Base-by-base conservation (phyloP, 2,888 invertebrate genomes). In the Drosophila gaucha region DNA sequence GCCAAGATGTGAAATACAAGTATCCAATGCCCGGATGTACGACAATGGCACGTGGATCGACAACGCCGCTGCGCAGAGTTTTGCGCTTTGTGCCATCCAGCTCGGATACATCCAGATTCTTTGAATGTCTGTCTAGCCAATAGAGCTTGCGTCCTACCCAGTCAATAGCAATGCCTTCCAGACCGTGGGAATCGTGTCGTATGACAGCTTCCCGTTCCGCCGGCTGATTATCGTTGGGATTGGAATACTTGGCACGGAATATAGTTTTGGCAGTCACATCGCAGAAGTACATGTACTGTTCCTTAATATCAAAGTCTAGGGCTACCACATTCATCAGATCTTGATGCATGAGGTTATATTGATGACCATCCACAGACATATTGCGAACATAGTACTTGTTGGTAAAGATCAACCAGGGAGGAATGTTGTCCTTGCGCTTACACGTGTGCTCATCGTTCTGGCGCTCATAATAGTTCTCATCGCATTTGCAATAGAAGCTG, bases 301-400 rank as follows among this genome's bases (percentile, higher is more conserved):
- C 96, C 47, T 94, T 92, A 71, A 95, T 94, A 90, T 99, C 98
- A 88, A 97, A 98, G 90, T 99, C 99, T 41, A 99, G 93, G 0
- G 99, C 98, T 0, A 99, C 99, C 0, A 98, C 98, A 90, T 99
- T 99, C 93, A 98, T 96, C 20, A 99, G 94, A 89, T 99, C 99
- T 91, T 98, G 98, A 87, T 98, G 97, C 86, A 98, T 95, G 14
- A 98, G 93, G 86, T 95, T 96, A 90, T 98, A 98, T 9, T 94
- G 93, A 4, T 94, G 92, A 0, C 97, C 99, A 90, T 99, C 98
- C 0, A 95, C 94, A 0, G 98, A 97, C 95, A 99, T 96, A 88
- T 99, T 98, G 52, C 99, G 94, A 2, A 99, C 96, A 91, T 99
- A 99, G 91, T 99, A 99, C 89, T 98, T 98, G 90, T 99, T 99